These are phyloP conservation scores for Zaprionus ghesquierei DNA, from an alignment of 1,140 invertebrate genomes.

Conservation along the genomic window DNA sequence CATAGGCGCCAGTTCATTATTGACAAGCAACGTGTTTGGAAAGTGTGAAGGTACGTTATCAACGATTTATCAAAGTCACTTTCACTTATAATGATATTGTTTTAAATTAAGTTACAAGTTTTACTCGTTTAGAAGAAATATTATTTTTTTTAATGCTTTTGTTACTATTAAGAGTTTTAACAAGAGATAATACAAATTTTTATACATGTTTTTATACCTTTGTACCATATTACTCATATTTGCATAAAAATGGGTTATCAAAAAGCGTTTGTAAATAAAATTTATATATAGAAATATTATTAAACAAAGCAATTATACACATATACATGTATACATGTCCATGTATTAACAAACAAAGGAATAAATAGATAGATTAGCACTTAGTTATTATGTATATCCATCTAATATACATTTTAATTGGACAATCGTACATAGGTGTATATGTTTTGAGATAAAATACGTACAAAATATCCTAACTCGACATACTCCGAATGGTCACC, in stretches of 20 bases:
- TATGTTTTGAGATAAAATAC: conserved; percentile 1
- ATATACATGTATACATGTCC: neutral
- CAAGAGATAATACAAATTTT: neutral
- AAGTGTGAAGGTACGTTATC: neutral
- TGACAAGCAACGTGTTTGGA: neutral
- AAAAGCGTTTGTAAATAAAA: neutral
- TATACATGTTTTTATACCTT: neutral
- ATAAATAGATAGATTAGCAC: conserved; percentile 7
- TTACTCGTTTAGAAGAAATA: neutral
- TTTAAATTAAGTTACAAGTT: neutral
- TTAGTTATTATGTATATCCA: conserved; percentile 3
- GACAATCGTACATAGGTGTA: neutral
- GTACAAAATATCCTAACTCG: conserved; percentile 7
- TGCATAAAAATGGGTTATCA: neutral
- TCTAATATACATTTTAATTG: neutral
- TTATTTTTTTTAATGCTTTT: neutral
- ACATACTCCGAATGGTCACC: conserved; percentile 5
- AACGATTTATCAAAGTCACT: neutral
- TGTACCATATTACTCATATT: neutral
- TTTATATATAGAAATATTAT: neutral
- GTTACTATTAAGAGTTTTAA: neutral
- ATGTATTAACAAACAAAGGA: conserved; percentile 10
- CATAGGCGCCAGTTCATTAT: neutral
- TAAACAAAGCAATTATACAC: neutral
- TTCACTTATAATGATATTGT: neutral